A percentile compares a stretch with the other conserved stretches of the same genome.
Conservation (phyloP, 2,113 vertebrate species). For the Pteronura brasiliensis region DNA sequence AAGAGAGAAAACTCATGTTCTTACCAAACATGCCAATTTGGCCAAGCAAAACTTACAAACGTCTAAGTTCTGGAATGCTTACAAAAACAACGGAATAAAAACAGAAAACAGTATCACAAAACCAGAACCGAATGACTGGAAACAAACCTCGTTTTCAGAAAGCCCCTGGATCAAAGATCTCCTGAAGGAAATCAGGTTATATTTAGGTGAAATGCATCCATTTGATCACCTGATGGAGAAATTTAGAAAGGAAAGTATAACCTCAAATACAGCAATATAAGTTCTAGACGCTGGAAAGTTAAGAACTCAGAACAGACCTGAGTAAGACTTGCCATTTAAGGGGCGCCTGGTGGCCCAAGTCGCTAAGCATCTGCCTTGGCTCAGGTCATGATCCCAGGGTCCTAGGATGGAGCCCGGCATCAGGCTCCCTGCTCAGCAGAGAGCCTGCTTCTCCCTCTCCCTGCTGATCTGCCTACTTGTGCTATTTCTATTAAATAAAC, state of each 20-base stretch:
- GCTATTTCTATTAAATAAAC: no score
- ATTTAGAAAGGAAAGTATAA: not conserved
- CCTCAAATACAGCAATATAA: not conserved
- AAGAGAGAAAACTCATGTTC: not conserved
- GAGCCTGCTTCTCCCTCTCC: no score
- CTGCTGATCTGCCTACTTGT: no score
- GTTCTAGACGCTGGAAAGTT: no score
- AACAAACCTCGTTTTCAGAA: not conserved
- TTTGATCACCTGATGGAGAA: not conserved
- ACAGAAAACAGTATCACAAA: not conserved
- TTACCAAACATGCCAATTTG: not conserved
- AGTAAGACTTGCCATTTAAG: not conserved
- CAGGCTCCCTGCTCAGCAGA: no score
- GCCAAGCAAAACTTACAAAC: not conserved
- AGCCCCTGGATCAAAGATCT: not conserved
- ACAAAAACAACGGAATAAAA: not conserved
- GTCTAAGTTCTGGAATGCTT: not conserved
- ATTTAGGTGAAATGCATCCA: not conserved
- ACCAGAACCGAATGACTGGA: not conserved
- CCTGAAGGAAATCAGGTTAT: not conserved
- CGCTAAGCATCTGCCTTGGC: no score
- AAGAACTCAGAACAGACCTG: not conserved
- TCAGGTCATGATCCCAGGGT: no score
- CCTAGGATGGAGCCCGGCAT: no score
- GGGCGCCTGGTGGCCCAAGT: no score